Percentiles rank a stretch among this genome's conserved stretches.
phyloP scores from a whole-genome alignment of 2,888 invertebrate genomes.

The Myathropa florea region DNA sequence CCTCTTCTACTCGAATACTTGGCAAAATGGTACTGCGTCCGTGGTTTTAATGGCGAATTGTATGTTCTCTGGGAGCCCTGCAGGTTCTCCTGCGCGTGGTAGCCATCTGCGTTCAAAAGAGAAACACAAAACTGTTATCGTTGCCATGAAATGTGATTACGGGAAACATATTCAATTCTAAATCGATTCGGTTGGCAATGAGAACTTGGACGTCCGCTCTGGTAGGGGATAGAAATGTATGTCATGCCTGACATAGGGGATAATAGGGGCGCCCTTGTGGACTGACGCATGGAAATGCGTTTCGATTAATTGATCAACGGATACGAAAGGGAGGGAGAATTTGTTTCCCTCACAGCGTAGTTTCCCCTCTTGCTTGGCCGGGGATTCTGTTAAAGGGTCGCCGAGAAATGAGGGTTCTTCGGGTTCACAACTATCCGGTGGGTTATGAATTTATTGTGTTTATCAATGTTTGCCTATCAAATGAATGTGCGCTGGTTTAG shows the following conservation, averaged over 20 bases:
- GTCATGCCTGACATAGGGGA: background rate
- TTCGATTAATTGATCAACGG: constrained; percentile 56
- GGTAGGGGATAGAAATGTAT: constrained; percentile 11
- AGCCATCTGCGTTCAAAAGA: constrained; percentile 18
- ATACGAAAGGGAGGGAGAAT: constrained; percentile 7
- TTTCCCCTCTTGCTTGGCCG: background rate
- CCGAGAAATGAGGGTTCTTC: constrained; percentile 43
- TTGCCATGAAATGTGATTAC: constrained; percentile 14
- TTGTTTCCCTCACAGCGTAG: background rate
- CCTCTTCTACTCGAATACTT: background rate
- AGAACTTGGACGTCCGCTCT: constrained; percentile 6
- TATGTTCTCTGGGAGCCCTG: background rate
- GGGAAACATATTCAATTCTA: background rate
- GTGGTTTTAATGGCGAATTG: background rate
- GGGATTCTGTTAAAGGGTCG: background rate
- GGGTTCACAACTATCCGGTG: constrained; percentile 15
- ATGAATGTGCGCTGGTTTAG: constrained; percentile 37
- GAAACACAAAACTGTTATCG: background rate
- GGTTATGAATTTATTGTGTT: constrained; percentile 44
- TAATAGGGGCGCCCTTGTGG: constrained; percentile 28
- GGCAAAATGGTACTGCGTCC: background rate
- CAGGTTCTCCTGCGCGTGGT: constrained; percentile 7
- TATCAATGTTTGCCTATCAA: constrained; percentile 48
- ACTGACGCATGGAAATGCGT: constrained; percentile 45
- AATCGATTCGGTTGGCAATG: constrained; percentile 39